These are phyloP conservation scores for Tiliacea citrago DNA, from an alignment of 2,888 invertebrate species.

Conservation along the genomic window DNA sequence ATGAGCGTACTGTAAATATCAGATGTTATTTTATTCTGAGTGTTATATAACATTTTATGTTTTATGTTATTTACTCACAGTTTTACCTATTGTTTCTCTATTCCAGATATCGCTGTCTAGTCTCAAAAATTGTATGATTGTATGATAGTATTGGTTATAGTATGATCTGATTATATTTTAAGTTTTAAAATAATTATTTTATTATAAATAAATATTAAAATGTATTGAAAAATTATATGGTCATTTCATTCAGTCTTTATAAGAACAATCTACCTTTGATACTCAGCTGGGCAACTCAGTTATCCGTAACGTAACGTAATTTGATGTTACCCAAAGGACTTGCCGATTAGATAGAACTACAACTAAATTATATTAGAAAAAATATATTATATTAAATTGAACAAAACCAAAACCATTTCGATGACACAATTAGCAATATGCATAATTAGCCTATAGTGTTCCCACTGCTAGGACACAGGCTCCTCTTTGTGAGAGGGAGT, in stretches of 20 bases:
- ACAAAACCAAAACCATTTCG: background rate
- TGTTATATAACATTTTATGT: conserved; percentile 53
- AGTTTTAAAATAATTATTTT: conserved; percentile 84
- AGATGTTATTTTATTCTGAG: conserved; percentile 54
- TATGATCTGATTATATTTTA: conserved; percentile 82
- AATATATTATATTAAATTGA: too few species aligned
- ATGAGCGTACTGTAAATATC: conserved; percentile 65
- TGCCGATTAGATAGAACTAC: background rate
- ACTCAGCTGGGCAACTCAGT: background rate
- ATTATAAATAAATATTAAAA: conserved; percentile 80
- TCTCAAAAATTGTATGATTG: conserved; percentile 85
- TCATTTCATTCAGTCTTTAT: background rate
- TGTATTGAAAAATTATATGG: conserved; percentile 61
- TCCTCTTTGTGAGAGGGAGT: too few species aligned
- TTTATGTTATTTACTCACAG: conserved; percentile 59
- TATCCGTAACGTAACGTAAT: background rate
- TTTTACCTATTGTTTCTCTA: conserved; percentile 60
- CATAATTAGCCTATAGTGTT: too few species aligned
- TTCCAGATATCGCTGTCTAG: conserved; percentile 86
- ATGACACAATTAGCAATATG: background rate
- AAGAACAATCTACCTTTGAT: background rate
- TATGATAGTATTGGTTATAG: conserved; percentile 78
- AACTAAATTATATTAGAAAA: too few species aligned
- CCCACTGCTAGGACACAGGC: too few species aligned
- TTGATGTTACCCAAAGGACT: background rate